Percentiles rank a stretch among this genome's conserved stretches.
phyloP scores from a whole-genome alignment of 2,797 vertebrate species.

The Hirundo rustica region DNA sequence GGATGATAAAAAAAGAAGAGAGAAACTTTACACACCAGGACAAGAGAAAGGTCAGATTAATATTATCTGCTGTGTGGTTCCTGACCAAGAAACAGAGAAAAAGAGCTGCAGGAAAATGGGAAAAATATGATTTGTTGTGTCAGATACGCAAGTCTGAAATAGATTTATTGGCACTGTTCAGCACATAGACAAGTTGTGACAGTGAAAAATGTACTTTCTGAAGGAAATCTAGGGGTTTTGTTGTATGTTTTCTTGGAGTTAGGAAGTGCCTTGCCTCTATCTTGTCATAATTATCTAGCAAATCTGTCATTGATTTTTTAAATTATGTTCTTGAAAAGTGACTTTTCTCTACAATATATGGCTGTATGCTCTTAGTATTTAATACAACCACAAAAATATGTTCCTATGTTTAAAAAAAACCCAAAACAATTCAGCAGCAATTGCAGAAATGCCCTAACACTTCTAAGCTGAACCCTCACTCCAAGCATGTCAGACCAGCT shows the following conservation, averaged over 20 bases:
- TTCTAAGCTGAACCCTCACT: background rate
- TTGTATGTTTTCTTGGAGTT: background rate
- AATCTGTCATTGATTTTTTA: background rate
- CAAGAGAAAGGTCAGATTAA: constrained; percentile 8
- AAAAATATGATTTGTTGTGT: background rate
- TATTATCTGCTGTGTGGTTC: background rate
- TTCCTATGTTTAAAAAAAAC: background rate
- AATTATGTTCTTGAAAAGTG: background rate
- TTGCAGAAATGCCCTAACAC: background rate
- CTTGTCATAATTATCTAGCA: background rate
- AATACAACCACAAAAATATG: background rate
- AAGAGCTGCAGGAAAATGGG: background rate
- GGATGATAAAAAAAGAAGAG: background rate
- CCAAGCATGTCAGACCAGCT: background rate
- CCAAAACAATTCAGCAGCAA: background rate
- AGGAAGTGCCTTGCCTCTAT: background rate
- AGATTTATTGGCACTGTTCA: background rate
- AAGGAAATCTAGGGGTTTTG: background rate
- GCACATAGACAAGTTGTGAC: background rate
- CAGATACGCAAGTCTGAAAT: background rate
- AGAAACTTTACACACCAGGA: background rate
- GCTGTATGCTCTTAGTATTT: background rate
- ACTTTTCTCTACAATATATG: background rate
- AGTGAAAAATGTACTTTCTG: background rate
- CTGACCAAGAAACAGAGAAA: background rate